Evolutionary conservation across 2,888 invertebrate species (phyloP).

Genomic region (Elegia similella): DNA sequence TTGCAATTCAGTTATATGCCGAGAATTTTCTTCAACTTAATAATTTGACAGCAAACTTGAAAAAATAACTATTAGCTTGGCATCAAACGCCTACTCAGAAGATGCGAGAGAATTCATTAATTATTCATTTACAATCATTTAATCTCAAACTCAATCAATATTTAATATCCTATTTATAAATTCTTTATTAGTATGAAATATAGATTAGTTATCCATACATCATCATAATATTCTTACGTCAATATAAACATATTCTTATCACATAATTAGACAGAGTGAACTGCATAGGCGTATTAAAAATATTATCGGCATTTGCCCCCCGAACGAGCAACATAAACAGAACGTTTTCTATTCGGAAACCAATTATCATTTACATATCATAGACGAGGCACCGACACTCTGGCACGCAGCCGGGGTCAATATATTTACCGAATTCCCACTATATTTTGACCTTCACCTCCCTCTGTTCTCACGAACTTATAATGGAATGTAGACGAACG

Average conservation of each 20-base stretch:
- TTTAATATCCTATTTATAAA: neutral
- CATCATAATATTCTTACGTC: slow-evolving; percentile 20
- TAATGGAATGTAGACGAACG: slow-evolving; percentile 31
- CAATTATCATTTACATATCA: slow-evolving; percentile 81
- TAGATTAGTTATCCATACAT: slow-evolving; percentile 15
- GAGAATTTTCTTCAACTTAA: neutral
- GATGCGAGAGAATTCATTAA: neutral
- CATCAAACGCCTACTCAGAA: slow-evolving; percentile 6
- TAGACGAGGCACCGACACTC: slow-evolving; percentile 73
- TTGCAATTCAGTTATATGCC: neutral
- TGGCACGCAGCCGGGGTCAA: slow-evolving; percentile 75
- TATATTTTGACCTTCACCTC: slow-evolving; percentile 45
- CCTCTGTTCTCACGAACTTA: slow-evolving; percentile 36
- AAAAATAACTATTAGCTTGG: neutral
- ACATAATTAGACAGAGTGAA: slow-evolving; percentile 56
- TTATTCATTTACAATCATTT: neutral
- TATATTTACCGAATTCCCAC: slow-evolving; percentile 69
- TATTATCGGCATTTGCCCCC: slow-evolving; percentile 59
- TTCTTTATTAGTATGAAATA: slow-evolving; percentile 4
- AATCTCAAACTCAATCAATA: neutral
- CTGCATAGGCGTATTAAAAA: slow-evolving; percentile 58
- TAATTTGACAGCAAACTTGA: neutral
- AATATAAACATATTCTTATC: slow-evolving; percentile 57
- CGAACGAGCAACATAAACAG: slow-evolving; percentile 67
- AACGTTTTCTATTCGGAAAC: slow-evolving; percentile 76